Conservation (phyloP, 2,113 vertebrate genomes). For the Acinonyx jubatus region DNA sequence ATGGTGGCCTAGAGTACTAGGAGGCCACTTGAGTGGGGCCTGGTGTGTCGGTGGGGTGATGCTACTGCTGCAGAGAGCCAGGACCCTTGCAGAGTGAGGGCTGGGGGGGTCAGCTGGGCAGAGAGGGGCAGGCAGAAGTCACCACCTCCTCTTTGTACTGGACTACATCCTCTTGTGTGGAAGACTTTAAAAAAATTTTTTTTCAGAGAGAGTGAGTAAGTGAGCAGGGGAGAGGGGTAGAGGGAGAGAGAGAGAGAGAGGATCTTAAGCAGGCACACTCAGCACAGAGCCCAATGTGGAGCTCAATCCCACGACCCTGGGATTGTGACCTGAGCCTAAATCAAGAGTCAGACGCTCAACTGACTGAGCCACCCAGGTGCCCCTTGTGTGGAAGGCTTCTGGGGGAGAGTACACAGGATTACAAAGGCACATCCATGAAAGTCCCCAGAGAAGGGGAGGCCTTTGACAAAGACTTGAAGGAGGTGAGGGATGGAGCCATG, state of each 20-base stretch:
- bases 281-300: too few relatives aligned
- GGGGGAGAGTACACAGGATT: not conserved
- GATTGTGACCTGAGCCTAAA: too few relatives aligned
- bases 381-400: not conserved
- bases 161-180: not conserved
- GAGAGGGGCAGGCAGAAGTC: not conserved
- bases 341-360: too few relatives aligned
- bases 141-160: not conserved
- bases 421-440: conserved; percentile 1
- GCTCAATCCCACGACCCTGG: too few relatives aligned
- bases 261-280: too few relatives aligned
- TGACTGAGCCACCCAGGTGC: too few relatives aligned
- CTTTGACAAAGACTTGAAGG: conserved; percentile 50
- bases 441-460: not conserved
- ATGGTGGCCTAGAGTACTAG: not conserved
- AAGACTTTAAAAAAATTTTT: not conserved
- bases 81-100: conserved; percentile 2
- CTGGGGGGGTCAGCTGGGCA: not conserved
- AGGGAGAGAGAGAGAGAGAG: too few relatives aligned
- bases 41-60: not conserved
- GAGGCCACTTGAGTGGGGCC: not conserved
- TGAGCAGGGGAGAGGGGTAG: too few relatives aligned
- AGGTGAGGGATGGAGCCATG: not conserved
- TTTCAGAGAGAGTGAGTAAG: too few relatives aligned
- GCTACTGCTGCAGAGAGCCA: not conserved